phyloP scores from a whole-genome alignment of 2,113 vertebrate species.

The Silurus meridionalis region DNA sequence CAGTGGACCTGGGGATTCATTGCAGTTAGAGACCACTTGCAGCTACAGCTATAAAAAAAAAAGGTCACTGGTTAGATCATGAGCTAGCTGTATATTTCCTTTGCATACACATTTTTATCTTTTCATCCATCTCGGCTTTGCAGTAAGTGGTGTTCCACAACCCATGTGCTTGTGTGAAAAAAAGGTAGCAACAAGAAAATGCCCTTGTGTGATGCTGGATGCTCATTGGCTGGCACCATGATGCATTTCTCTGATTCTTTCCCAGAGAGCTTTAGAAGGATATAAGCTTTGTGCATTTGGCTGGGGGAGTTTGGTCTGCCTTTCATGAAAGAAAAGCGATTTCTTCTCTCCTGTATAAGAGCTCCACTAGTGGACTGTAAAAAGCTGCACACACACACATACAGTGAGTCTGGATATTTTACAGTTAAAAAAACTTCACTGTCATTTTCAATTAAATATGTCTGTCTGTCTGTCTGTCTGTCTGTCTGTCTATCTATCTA shows the following conservation, averaged over 20 bases:
- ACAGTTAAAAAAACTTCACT: too few relatives aligned
- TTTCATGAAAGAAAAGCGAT: conserved; percentile 28
- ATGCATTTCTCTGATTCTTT: conserved; percentile 38
- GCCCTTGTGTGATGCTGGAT: conserved; percentile 27
- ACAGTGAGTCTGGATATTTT: conserved; percentile 19
- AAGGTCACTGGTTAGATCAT: conserved; percentile 10
- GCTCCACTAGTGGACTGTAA: background rate
- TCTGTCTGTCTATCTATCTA: too few relatives aligned
- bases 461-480: too few relatives aligned
- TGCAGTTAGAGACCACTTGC: conserved; percentile 35
- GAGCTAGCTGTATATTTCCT: conserved; percentile 15
- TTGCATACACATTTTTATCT: conserved; percentile 19
- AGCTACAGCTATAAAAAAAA: conserved; percentile 2
- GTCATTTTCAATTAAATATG: too few relatives aligned
- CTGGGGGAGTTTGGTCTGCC: conserved; percentile 37
- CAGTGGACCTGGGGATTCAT: conserved; percentile 31
- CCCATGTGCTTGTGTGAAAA: background rate
- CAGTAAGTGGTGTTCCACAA: conserved; percentile 26
- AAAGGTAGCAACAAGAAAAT: conserved; percentile 44
- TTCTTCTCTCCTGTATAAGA: conserved; percentile 26
- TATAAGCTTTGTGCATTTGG: conserved; percentile 29
- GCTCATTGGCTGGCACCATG: conserved; percentile 48
- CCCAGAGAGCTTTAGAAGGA: conserved; percentile 36
- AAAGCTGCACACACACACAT: conserved; percentile 8
- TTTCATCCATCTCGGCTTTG: conserved; percentile 28